Conservation (phyloP, 2,888 invertebrate genomes). For the Euclidia mi region DNA sequence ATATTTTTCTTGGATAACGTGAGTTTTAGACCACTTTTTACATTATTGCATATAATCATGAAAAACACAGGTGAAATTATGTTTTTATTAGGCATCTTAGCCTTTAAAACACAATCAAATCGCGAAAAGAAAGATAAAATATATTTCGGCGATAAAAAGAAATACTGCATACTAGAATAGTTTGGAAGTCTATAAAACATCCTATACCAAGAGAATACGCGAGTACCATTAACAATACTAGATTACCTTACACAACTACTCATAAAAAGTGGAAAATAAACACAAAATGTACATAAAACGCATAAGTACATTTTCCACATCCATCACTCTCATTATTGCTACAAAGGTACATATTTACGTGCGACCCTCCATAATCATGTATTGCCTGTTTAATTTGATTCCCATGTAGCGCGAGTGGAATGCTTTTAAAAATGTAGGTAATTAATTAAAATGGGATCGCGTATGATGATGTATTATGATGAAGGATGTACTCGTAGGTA, state of each 20-base stretch:
- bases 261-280: not conserved
- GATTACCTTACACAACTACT: not conserved
- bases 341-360: constrained; percentile 5
- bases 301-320: constrained; percentile 8
- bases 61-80: too few relatives aligned
- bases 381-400: constrained; percentile 25
- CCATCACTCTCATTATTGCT: constrained; percentile 16
- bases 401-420: constrained; percentile 17
- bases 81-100: too few relatives aligned
- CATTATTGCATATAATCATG: too few relatives aligned
- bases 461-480: constrained; percentile 17
- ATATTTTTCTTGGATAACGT: too few relatives aligned
- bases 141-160: too few relatives aligned
- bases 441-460: constrained; percentile 23
- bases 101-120: too few relatives aligned
- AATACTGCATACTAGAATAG: too few relatives aligned
- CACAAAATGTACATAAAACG: constrained; percentile 3
- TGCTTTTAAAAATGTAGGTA: constrained; percentile 22
- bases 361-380: constrained; percentile 16
- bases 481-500: constrained; percentile 2
- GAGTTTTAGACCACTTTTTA: too few relatives aligned
- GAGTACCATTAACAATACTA: too few relatives aligned
- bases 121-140: too few relatives aligned
- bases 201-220: too few relatives aligned
- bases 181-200: too few relatives aligned